A percentile compares a stretch with the other conserved stretches of the same genome.
phyloP scores from a whole-genome alignment of 2,797 vertebrate genomes.

The Rhinella marina region DNA sequence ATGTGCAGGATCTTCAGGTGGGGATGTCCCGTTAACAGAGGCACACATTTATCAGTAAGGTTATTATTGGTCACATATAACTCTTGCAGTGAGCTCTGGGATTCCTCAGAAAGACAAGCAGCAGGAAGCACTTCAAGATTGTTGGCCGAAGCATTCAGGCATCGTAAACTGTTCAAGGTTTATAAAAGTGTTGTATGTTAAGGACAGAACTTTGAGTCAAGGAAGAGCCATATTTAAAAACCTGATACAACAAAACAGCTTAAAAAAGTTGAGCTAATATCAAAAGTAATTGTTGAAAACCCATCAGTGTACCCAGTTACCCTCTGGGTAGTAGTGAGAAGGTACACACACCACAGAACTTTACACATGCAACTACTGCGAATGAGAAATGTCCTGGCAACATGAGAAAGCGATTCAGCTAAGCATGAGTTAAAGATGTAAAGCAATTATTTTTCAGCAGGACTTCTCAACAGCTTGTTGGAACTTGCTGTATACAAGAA shows the following conservation, averaged over 20 bases:
- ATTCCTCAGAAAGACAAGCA: slow-evolving; percentile 91
- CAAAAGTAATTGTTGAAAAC: too few relatives aligned
- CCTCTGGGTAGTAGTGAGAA: too few relatives aligned
- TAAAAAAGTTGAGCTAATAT: neutral
- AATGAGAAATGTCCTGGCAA: neutral
- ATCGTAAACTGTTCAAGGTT: slow-evolving; percentile 82
- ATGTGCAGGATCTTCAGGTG: slow-evolving; percentile 92
- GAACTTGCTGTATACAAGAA: slow-evolving; percentile 61
- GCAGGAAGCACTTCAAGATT: slow-evolving; percentile 92
- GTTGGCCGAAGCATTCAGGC: slow-evolving; percentile 94
- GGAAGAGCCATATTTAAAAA: too few relatives aligned
- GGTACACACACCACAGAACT: neutral
- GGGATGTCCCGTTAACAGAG: slow-evolving; percentile 89
- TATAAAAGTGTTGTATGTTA: slow-evolving; percentile 21
- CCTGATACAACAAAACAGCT: too few relatives aligned
- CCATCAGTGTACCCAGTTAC: neutral
- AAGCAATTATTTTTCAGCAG: slow-evolving; percentile 36
- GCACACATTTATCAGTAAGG: slow-evolving; percentile 95
- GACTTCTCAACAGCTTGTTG: slow-evolving; percentile 55
- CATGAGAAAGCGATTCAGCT: neutral
- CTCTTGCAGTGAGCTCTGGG: slow-evolving; percentile 90
- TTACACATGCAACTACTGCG: neutral
- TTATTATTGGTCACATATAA: slow-evolving; percentile 94
- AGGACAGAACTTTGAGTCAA: neutral
- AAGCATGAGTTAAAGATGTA: slow-evolving; percentile 27